Evolutionary conservation across 2,797 vertebrate genomes (phyloP).

Genomic region (Pogoniulus pusillus): DNA sequence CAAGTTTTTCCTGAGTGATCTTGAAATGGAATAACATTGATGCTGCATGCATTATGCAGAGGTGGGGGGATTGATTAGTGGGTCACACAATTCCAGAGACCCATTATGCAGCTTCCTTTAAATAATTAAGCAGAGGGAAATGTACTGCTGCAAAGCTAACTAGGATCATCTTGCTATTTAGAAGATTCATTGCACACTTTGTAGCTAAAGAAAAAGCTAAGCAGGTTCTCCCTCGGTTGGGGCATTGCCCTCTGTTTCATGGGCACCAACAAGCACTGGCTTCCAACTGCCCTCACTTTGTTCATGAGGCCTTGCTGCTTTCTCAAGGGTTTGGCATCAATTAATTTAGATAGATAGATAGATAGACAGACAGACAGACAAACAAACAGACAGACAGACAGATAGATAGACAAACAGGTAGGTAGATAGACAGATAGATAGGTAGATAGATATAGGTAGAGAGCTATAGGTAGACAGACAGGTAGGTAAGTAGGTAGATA

Average conservation of each 20-base stretch:
- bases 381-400: too few species aligned
- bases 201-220: not conserved
- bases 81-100: slow-evolving; percentile 31
- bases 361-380: too few species aligned
- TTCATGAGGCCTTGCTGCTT: not conserved
- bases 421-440: too few species aligned
- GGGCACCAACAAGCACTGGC: fast-evolving
- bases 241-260: not conserved
- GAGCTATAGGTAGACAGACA: too few species aligned
- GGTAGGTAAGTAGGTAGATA: too few species aligned
- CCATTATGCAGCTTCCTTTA: slow-evolving; percentile 35
- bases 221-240: not conserved
- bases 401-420: too few species aligned
- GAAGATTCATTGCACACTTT: not conserved
- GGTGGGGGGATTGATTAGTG: slow-evolving; percentile 45
- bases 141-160: not conserved
- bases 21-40: slow-evolving; percentile 36
- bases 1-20: slow-evolving; percentile 27
- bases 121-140: slow-evolving; percentile 63
- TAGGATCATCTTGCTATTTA: not conserved
- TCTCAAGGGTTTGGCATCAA: not conserved
- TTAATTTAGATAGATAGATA: not conserved
- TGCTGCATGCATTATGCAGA: slow-evolving; percentile 60
- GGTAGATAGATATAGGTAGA: too few species aligned
- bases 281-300: not conserved